phyloP scores from a whole-genome alignment of 2,797 vertebrate genomes.

The Hoplostethus mediterraneus region DNA sequence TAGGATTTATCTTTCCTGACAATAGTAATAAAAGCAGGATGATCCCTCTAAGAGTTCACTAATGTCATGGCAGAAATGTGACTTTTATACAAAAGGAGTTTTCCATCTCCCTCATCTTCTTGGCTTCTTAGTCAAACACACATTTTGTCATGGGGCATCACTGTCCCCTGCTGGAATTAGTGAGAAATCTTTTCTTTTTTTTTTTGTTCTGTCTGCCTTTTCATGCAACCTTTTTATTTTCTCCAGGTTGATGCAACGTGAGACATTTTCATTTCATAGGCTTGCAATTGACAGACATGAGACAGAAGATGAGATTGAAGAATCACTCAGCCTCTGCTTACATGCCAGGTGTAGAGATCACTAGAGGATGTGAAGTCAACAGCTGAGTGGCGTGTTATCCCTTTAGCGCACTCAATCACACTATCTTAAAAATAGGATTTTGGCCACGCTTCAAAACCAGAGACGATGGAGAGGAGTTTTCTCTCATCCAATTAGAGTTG shows the following conservation, averaged over 20 bases:
- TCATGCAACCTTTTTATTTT: background rate
- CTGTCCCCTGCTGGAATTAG: slow-evolving; percentile 67
- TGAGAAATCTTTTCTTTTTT: background rate
- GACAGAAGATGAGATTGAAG: background rate
- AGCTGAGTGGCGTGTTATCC: background rate
- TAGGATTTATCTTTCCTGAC: background rate
- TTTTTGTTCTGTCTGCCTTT: background rate
- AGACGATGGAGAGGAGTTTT: background rate
- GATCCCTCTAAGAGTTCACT: background rate
- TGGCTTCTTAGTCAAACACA: background rate
- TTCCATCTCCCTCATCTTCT: slow-evolving; percentile 29
- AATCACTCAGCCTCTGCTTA: background rate
- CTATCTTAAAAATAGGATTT: background rate
- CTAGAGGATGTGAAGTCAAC: background rate
- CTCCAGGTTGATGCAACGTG: background rate
- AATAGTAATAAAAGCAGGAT: slow-evolving; percentile 5
- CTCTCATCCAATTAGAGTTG: background rate
- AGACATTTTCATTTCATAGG: background rate
- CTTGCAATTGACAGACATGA: background rate
- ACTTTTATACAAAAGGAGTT: slow-evolving; percentile 3
- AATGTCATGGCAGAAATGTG: slow-evolving; percentile 17
- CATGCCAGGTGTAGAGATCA: background rate
- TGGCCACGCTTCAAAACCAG: background rate
- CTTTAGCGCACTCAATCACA: background rate
- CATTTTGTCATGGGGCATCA: slow-evolving; percentile 45